Percentiles rank a stretch among this genome's conserved stretches.
Evolutionary conservation across 2,113 vertebrate genomes (phyloP).

Genomic region (Charina bottae): DNA sequence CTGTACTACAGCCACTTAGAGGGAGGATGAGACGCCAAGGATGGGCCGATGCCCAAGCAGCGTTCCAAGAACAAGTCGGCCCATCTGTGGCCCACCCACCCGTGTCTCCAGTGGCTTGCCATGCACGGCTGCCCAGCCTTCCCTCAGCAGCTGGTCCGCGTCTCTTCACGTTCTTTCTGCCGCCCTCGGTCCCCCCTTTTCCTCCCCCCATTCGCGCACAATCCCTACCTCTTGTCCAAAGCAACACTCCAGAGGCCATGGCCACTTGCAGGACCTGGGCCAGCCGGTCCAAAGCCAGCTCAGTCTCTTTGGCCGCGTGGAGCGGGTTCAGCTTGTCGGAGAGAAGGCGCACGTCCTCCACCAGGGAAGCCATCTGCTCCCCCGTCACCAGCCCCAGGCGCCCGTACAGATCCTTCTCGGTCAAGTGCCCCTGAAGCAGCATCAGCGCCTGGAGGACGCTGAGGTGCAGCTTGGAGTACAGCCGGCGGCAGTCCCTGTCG

Average conservation of each 20-base stretch:
- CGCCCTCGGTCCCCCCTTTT: background rate
- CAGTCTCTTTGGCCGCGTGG: conserved; percentile 81
- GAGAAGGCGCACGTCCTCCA: conserved; percentile 84
- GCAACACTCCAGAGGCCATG: conserved; percentile 90
- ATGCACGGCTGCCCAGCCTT: no score
- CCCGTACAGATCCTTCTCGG: conserved; percentile 91
- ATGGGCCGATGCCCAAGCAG: no score
- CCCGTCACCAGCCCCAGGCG: conserved; percentile 89
- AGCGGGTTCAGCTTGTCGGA: conserved; percentile 87
- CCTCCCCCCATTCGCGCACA: fast-evolving
- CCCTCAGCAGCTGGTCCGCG: no score
- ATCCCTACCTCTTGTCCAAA: conserved; percentile 89
- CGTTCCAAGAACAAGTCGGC: no score
- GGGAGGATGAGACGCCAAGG: no score
- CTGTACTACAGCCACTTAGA: no score
- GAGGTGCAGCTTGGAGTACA: conserved; percentile 94
- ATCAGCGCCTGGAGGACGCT: conserved; percentile 93
- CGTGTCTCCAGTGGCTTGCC: no score
- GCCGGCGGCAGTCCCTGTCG: conserved; percentile 72
- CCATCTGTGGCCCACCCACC: no score
- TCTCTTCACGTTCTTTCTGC: no score
- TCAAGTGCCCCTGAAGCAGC: conserved; percentile 87
- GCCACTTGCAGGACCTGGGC: conserved; percentile 94
- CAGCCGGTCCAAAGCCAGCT: conserved; percentile 90
- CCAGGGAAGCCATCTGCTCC: conserved; percentile 87